Evolutionary conservation across 2,888 invertebrate species (phyloP).

Genomic region (Leptinotarsa juncta): DNA sequence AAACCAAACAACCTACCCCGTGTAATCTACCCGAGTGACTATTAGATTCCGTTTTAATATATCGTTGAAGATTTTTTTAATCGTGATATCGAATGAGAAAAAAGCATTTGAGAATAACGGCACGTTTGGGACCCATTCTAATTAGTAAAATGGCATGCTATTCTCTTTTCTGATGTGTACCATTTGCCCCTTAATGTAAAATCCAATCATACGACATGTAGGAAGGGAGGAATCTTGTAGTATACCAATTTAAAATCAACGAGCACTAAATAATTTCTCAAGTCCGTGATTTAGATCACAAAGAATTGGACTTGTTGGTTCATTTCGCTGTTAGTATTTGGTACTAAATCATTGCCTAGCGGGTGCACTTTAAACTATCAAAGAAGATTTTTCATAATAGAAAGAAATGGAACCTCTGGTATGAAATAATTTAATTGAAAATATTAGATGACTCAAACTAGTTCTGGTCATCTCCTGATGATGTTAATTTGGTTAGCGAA

Average conservation of each 20-base stretch:
- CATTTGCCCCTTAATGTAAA: constrained; percentile 52
- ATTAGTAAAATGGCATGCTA: constrained; percentile 58
- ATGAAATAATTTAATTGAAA: too few species aligned
- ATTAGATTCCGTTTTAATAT: constrained; percentile 42
- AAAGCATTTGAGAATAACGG: constrained; percentile 54
- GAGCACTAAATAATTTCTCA: constrained; percentile 14
- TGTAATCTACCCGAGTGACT: constrained; percentile 37
- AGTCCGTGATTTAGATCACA: constrained; percentile 20
- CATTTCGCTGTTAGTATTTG: not conserved
- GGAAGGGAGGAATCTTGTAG: constrained; percentile 25
- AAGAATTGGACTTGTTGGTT: not conserved
- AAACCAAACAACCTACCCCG: constrained; percentile 29
- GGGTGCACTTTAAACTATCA: not conserved
- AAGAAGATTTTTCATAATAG: too few species aligned
- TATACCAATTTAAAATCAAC: constrained; percentile 16
- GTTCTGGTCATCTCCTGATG: too few species aligned
- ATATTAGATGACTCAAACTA: too few species aligned
- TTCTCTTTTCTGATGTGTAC: constrained; percentile 51
- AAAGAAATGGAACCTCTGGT: too few species aligned
- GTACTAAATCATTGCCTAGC: not conserved
- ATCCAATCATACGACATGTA: constrained; percentile 52
- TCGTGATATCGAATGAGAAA: constrained; percentile 55
- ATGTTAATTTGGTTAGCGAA: too few species aligned
- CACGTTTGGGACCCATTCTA: constrained; percentile 58
- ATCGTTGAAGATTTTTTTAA: constrained; percentile 51